A percentile compares a stretch with the other conserved stretches of the same genome.
Evolutionary conservation across 2,888 invertebrate species (phyloP).

Genomic region (Tigriopus californicus): DNA sequence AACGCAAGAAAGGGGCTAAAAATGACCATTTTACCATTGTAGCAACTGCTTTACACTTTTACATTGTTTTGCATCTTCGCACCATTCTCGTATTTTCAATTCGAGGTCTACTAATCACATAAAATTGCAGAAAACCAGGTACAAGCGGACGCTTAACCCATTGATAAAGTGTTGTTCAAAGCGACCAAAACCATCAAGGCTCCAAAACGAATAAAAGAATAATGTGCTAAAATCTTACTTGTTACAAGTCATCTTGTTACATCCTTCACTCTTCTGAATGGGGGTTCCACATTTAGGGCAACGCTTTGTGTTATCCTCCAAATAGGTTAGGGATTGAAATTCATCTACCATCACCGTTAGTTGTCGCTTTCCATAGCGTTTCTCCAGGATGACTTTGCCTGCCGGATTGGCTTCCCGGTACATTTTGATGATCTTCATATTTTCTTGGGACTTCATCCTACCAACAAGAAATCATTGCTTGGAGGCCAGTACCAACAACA

Average conservation of each 20-base stretch:
- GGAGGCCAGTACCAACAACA: neutral
- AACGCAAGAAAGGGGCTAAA: neutral
- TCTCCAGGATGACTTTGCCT: neutral
- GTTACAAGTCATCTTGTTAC: conserved; percentile 8
- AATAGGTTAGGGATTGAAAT: neutral
- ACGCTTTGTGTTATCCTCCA: neutral
- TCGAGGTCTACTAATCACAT: too few species aligned
- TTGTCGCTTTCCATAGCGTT: neutral
- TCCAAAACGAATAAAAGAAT: neutral
- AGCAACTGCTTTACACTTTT: too few species aligned
- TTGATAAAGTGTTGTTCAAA: neutral
- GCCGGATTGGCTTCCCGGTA: neutral
- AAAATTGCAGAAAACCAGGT: too few species aligned
- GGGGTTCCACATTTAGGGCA: conserved; percentile 5
- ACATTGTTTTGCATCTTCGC: too few species aligned
- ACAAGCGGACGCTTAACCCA: neutral
- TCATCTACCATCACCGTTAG: neutral
- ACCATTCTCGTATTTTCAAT: too few species aligned
- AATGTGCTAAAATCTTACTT: too few species aligned
- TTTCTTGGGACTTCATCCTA: neutral
- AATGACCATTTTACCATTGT: too few species aligned
- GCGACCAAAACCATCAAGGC: neutral
- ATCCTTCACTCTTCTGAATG: conserved; percentile 6
- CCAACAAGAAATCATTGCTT: neutral
- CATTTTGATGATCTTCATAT: neutral